A percentile compares a stretch with the other conserved stretches of the same genome.
These are phyloP conservation scores for Laticauda colubrina DNA, from an alignment of 2,113 vertebrate species.

Conservation along the genomic window DNA sequence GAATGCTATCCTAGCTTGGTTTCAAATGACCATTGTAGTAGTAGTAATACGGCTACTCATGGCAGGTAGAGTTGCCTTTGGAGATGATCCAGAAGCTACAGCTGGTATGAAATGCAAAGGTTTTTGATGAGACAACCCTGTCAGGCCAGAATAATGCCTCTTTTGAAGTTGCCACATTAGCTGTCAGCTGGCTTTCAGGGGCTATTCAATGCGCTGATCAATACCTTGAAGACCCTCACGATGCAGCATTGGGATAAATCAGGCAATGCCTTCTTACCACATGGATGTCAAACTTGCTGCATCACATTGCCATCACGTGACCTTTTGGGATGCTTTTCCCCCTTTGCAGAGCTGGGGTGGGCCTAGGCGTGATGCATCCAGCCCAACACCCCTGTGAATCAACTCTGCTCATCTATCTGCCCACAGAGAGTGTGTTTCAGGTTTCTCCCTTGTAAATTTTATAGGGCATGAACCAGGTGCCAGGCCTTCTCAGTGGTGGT, in stretches of 20 bases:
- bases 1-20: background rate
- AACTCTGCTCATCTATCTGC: background rate
- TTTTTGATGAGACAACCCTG: background rate
- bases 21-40: background rate
- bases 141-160: background rate
- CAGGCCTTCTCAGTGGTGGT: background rate
- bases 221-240: background rate
- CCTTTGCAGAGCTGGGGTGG: no score
- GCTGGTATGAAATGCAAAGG: background rate
- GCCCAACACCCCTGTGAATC: background rate
- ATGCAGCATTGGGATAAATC: background rate
- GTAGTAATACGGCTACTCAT: background rate
- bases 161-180: background rate
- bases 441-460: background rate
- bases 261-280: background rate
- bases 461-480: background rate
- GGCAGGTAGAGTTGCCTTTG: background rate
- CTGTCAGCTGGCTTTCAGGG: background rate
- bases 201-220: background rate
- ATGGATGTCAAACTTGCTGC: no score
- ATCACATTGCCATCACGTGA: no score
- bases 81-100: background rate
- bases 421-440: background rate
- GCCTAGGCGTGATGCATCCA: no score
- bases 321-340: no score